Percentiles rank a stretch among this genome's conserved stretches.
Conservation (phyloP, 2,113 vertebrate genomes). For the Myrmecobius fasciatus region DNA sequence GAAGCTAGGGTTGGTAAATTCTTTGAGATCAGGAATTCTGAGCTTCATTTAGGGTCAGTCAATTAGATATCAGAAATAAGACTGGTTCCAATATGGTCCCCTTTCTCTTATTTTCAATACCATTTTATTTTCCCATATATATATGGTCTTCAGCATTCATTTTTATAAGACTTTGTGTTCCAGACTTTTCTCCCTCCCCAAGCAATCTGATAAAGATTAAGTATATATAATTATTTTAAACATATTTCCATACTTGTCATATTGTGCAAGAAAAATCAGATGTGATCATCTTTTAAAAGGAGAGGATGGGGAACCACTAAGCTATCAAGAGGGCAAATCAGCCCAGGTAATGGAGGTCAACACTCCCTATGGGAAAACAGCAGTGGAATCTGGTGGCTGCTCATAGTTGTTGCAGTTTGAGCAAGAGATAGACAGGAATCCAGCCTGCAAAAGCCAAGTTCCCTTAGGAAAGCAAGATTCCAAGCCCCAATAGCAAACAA, state of each 20-base stretch:
- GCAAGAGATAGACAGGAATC: not conserved
- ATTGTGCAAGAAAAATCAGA: too few relatives aligned
- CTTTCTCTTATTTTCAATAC: too few relatives aligned
- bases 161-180: too few relatives aligned
- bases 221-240: too few relatives aligned
- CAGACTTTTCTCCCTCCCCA: too few relatives aligned
- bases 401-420: not conserved
- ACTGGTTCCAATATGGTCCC: not conserved
- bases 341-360: not conserved
- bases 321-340: not conserved
- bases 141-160: too few relatives aligned
- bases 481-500: not conserved
- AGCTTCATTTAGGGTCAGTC: not conserved
- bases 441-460: not conserved
- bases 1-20: not conserved
- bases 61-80: not conserved
- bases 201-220: too few relatives aligned
- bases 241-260: too few relatives aligned
- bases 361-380: not conserved
- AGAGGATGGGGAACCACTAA: too few relatives aligned
- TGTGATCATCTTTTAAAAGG: not conserved
- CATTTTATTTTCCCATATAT: too few relatives aligned
- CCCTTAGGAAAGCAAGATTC: not conserved
- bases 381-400: not conserved
- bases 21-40: not conserved